Conservation (phyloP, 2,888 invertebrate species). For the Masnerella sp. region DNA sequence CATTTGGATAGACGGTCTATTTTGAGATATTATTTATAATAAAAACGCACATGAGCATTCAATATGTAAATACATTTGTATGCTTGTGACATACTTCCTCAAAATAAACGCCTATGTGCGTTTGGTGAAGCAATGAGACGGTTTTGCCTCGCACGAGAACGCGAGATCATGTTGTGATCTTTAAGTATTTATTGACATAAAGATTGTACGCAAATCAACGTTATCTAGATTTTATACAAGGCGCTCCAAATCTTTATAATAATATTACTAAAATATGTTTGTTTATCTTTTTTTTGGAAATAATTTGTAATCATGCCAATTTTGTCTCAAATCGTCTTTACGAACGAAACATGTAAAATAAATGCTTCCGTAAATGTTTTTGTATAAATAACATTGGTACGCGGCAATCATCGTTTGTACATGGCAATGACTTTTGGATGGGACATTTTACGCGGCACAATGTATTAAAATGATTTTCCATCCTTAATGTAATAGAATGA, state of each 20-base stretch:
- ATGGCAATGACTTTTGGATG: not conserved
- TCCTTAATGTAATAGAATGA: conserved; percentile 8
- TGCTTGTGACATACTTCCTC: conserved; percentile 45
- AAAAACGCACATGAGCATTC: conserved; percentile 43
- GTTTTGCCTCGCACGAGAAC: conserved; percentile 30
- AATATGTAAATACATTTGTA: conserved; percentile 24
- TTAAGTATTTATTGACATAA: conserved; percentile 38
- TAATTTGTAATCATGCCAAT: too few relatives aligned
- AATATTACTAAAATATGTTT: too few relatives aligned
- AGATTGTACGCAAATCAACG: conserved; percentile 27
- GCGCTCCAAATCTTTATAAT: too few relatives aligned
- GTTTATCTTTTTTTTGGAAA: not conserved
- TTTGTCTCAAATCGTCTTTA: too few relatives aligned
- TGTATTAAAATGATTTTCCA: conserved; percentile 4
- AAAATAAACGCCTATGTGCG: conserved; percentile 15
- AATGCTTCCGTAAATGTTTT: too few relatives aligned
- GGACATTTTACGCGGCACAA: not conserved
- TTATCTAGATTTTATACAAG: conserved; percentile 29
- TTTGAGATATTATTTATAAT: conserved; percentile 13
- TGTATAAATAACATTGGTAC: too few relatives aligned
- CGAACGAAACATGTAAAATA: too few relatives aligned
- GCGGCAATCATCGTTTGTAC: too few relatives aligned
- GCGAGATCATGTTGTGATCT: conserved; percentile 45
- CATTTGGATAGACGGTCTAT: conserved; percentile 14
- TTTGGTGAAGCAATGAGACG: conserved; percentile 20